Conservation (phyloP, 2,797 vertebrate species). For the Falco rusticolus region DNA sequence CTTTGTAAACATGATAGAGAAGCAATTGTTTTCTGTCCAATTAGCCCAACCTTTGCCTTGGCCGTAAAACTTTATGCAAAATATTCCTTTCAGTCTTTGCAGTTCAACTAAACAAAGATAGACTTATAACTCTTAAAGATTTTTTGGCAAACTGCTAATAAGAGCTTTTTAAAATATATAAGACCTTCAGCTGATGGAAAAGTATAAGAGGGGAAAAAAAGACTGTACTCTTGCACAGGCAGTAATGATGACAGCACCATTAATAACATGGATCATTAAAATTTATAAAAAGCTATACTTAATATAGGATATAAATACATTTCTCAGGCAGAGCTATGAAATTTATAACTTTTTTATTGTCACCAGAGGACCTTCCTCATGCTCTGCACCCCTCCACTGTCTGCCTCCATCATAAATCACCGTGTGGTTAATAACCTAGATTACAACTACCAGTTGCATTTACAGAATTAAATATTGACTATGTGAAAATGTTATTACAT, state of each 20-base stretch:
- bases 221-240: slow-evolving; percentile 68
- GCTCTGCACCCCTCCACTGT: slow-evolving; percentile 72
- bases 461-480: slow-evolving; percentile 94
- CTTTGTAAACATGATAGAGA: slow-evolving; percentile 70
- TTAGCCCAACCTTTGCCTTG: slow-evolving; percentile 66
- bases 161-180: slow-evolving; percentile 45
- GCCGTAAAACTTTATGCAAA: slow-evolving; percentile 77
- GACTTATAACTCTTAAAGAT: slow-evolving; percentile 73
- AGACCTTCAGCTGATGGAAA: slow-evolving; percentile 76
- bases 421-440: slow-evolving; percentile 85
- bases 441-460: slow-evolving; percentile 89
- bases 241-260: slow-evolving; percentile 82
- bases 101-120: slow-evolving; percentile 71
- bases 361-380: slow-evolving; percentile 82
- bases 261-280: slow-evolving; percentile 92
- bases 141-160: slow-evolving; percentile 76
- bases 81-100: slow-evolving; percentile 60
- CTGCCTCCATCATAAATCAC: slow-evolving; percentile 87
- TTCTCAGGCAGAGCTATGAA: slow-evolving; percentile 84
- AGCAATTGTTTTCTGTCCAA: slow-evolving; percentile 75
- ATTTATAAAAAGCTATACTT: slow-evolving; percentile 90
- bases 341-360: slow-evolving; percentile 88
- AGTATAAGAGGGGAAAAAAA: slow-evolving; percentile 55
- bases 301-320: slow-evolving; percentile 89
- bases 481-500: slow-evolving; percentile 86